These are phyloP conservation scores for Phlogophora meticulosa DNA, from an alignment of 2,888 invertebrate species.

Conservation along the genomic window DNA sequence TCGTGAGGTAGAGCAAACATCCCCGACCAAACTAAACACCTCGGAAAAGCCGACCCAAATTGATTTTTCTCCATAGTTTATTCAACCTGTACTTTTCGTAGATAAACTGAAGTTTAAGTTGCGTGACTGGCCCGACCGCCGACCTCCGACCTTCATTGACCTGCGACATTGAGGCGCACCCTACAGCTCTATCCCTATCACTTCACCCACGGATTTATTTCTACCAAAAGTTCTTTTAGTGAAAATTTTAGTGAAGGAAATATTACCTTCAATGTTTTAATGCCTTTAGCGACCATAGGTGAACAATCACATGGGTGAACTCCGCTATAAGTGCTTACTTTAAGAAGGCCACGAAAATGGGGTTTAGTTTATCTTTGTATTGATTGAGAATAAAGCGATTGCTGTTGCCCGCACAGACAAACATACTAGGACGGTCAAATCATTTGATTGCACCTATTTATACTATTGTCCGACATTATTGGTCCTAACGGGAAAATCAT, in stretches of 20 bases:
- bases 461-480: conserved; percentile 34
- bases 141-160: conserved; percentile 79
- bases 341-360: neutral
- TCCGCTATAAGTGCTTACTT: neutral
- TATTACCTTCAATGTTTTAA: conserved; percentile 31
- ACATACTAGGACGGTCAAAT: conserved; percentile 31
- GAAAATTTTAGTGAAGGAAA: conserved; percentile 10
- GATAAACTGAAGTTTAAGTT: conserved; percentile 70
- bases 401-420: conserved; percentile 3
- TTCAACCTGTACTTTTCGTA: conserved; percentile 59
- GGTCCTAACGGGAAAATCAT: conserved; percentile 36
- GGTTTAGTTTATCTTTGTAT: neutral
- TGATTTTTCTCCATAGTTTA: conserved; percentile 57
- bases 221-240: conserved; percentile 53
- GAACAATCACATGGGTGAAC: conserved; percentile 4
- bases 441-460: conserved; percentile 45
- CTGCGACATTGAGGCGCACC: conserved; percentile 78
- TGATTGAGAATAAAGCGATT: conserved; percentile 16
- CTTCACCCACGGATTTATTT: conserved; percentile 72
- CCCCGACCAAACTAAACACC: conserved; percentile 41
- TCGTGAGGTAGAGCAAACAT: conserved; percentile 24
- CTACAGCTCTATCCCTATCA: conserved; percentile 70
- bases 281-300: conserved; percentile 3
- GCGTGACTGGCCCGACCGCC: conserved; percentile 79
- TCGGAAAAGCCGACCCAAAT: conserved; percentile 46